Conservation (phyloP, 2,113 vertebrate species). For the Dasyurus viverrinus region DNA sequence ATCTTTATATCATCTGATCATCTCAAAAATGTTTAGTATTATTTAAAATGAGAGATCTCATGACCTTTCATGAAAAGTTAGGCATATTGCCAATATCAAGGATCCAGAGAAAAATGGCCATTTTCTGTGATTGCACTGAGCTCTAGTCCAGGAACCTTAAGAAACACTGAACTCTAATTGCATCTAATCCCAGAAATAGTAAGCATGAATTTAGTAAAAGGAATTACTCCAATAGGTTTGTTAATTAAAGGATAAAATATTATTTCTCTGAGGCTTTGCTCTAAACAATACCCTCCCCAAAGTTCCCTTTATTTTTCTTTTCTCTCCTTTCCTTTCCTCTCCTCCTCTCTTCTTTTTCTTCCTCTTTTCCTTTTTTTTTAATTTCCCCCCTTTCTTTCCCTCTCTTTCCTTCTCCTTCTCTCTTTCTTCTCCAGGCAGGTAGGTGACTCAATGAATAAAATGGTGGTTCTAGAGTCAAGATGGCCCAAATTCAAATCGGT, state of each 20-base stretch:
- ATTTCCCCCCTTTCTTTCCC: background rate
- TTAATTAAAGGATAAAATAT: slow-evolving; percentile 32
- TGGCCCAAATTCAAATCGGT: background rate
- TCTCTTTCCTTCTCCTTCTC: background rate
- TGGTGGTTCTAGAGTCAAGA: background rate
- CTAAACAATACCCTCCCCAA: slow-evolving; percentile 13
- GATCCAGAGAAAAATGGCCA: background rate
- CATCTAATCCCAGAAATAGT: slow-evolving; percentile 59
- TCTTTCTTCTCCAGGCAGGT: background rate
- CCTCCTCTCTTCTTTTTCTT: no score
- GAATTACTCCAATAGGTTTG: slow-evolving; percentile 55
- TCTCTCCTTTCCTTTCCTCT: no score
- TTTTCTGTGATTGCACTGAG: background rate
- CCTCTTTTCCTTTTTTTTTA: no score
- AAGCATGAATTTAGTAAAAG: slow-evolving; percentile 60
- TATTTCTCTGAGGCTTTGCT: slow-evolving; percentile 44
- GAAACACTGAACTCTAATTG: slow-evolving; percentile 34
- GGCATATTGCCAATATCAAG: background rate
- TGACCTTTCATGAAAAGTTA: slow-evolving; percentile 14
- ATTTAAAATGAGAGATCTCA: slow-evolving; percentile 7
- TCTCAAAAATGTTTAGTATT: background rate
- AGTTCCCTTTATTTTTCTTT: background rate
- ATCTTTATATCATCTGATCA: background rate
- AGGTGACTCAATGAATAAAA: background rate
- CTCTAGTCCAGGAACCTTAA: background rate